phyloP scores from a whole-genome alignment of 1,140 invertebrate species.

The Gonatopus flavifemur region DNA sequence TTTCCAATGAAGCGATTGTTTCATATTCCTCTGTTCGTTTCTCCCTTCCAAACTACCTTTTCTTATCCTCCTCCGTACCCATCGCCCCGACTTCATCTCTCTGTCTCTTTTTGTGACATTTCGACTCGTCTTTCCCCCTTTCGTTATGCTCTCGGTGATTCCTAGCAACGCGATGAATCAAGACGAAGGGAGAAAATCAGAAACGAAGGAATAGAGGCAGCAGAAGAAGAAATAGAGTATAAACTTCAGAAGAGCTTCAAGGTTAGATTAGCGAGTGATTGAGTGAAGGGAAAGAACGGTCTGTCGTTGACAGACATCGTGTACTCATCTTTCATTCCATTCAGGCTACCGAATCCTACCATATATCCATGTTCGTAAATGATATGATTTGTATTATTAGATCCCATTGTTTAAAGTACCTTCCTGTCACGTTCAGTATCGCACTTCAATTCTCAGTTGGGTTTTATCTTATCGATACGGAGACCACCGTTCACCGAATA shows the following conservation, averaged over 20 bases:
- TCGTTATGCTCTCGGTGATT: slow-evolving; percentile 19
- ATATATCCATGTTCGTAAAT: not conserved
- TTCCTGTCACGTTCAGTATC: too few relatives aligned
- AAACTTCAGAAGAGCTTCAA: too few relatives aligned
- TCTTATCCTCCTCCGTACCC: slow-evolving; percentile 28
- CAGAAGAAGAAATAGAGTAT: too few relatives aligned
- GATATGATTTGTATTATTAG: too few relatives aligned
- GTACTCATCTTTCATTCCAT: not conserved
- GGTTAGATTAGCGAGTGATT: too few relatives aligned
- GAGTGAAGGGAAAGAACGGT: slow-evolving; percentile 13
- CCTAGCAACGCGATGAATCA: slow-evolving; percentile 28
- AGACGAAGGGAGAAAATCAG: slow-evolving; percentile 8
- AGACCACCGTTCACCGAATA: too few relatives aligned
- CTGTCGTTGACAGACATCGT: slow-evolving; percentile 22
- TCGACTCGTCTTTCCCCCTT: not conserved
- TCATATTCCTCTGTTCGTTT: slow-evolving; percentile 51
- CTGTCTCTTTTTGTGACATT: slow-evolving; percentile 1
- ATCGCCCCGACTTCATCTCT: slow-evolving; percentile 15
- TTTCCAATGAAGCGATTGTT: slow-evolving; percentile 62
- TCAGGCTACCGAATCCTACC: not conserved
- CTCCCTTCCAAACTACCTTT: slow-evolving; percentile 18
- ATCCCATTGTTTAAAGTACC: too few relatives aligned
- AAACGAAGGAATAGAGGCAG: slow-evolving; percentile 19
- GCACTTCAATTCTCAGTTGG: too few relatives aligned
- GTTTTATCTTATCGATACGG: too few relatives aligned